Evolutionary conservation across 2,113 vertebrate species (phyloP), one percentile per base, ranked within the genome.

Genomic region (Callopanchax toddi): DNA sequence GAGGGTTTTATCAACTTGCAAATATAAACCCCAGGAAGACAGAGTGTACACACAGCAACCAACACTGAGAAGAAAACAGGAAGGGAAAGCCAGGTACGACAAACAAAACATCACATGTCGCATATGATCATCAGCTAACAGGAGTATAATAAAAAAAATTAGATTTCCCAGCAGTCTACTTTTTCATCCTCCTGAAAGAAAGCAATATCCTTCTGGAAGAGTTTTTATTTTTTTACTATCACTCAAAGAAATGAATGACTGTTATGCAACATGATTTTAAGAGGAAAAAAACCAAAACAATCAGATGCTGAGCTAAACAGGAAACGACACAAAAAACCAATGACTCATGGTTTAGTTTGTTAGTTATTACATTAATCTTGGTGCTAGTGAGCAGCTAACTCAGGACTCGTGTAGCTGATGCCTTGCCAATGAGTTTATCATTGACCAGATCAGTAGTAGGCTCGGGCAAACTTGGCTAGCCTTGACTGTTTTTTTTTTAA

Each of bases 1-100:
- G 80, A 75, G 62, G 63, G 58, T 76, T 74, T 89, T 91, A 90
- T 88, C 86, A 85, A 85, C 69, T 58, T 36, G 59, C 64, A 78
- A 60, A 69, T 52, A 76, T 67, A 71, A 72, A 71, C 67, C 20
- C 64, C 51, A 39, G 68, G 49, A 34, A 71, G 67, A 77, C 59
- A 72, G 42, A 65, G 55, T 54, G 78, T 60, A 57, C 78, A 10
- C 36, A 42, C 63, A 76, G 60, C 50, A 70, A 83, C 54, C 52
- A 43, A 82, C 52, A 18, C 61, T 22, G 26, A 56, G 23, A 69
- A 56, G 72, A 84, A 85, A 90, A 82, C 81, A 79, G 77, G 60
- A 82, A 78, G 51, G 17, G 55, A 67, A 75, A 21, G 59, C 29
- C 26, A 44, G 22, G 51, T 22, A 54, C 21, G 34, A n/a, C 52